phyloP scores from a whole-genome alignment of 2,797 vertebrate species.

The Staurois parvus region DNA sequence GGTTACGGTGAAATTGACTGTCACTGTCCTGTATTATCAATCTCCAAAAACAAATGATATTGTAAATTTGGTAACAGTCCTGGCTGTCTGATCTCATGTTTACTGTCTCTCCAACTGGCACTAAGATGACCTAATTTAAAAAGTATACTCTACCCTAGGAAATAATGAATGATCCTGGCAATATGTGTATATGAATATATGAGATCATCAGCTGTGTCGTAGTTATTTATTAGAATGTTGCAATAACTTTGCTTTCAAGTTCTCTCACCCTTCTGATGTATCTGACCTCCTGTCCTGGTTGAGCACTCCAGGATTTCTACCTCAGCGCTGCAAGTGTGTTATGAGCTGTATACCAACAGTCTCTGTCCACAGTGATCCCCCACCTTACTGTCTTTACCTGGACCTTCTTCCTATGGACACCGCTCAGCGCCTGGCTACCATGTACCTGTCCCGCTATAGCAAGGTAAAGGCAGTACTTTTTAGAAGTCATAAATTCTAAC shows the following conservation, averaged over 20 bases:
- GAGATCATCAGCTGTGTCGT: too few species aligned
- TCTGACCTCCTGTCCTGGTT: constrained; percentile 49
- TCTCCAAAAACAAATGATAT: too few species aligned
- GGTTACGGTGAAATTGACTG: too few species aligned
- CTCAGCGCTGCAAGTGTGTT: constrained; percentile 46
- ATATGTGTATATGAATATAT: too few species aligned
- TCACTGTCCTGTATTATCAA: too few species aligned
- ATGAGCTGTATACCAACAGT: constrained; percentile 27
- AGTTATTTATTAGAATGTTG: background rate
- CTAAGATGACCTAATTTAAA: too few species aligned
- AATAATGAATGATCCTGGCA: too few species aligned
- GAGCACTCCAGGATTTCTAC: constrained; percentile 37
- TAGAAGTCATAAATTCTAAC: too few species aligned
- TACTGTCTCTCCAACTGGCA: too few species aligned
- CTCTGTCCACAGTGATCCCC: background rate
- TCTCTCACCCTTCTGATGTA: constrained; percentile 35
- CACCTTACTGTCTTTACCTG: constrained; percentile 28
- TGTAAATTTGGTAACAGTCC: too few species aligned
- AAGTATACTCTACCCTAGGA: too few species aligned
- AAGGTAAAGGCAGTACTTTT: constrained; percentile 43
- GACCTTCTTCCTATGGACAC: constrained; percentile 36
- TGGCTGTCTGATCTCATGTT: too few species aligned
- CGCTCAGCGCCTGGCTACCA: constrained; percentile 27
- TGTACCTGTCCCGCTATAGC: constrained; percentile 52
- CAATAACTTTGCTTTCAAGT: background rate